phyloP scores from a whole-genome alignment of 2,797 vertebrate species.

The Phataginus tricuspis region DNA sequence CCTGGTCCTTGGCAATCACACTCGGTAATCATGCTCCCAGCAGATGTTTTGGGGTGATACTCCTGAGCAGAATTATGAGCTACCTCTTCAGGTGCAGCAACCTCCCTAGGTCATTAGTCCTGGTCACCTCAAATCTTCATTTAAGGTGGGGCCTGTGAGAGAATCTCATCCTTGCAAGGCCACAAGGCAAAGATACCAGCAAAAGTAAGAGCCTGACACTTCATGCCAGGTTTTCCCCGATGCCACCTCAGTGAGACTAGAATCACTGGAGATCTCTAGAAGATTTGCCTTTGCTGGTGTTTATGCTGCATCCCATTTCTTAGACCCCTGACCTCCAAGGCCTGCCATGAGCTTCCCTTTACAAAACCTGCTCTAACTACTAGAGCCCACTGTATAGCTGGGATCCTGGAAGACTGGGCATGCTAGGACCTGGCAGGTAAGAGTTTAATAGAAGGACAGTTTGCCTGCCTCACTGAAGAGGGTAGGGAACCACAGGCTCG shows the following conservation, averaged over 20 bases:
- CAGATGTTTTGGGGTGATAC: slow-evolving; percentile 46
- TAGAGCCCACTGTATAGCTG: not conserved
- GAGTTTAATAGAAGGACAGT: not conserved
- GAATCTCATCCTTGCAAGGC: not conserved
- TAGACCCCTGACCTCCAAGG: not conserved
- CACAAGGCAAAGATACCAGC: not conserved
- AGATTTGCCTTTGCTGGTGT: not conserved
- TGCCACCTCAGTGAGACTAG: not conserved
- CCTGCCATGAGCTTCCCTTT: not conserved
- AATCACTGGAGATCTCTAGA: not conserved
- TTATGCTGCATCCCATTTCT: not conserved
- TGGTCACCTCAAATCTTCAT: not conserved
- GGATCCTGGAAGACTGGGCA: not conserved
- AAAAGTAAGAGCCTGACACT: not conserved
- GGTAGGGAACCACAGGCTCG: not conserved
- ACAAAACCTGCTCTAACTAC: not conserved
- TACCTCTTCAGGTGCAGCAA: not conserved
- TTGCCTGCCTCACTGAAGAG: too few species aligned
- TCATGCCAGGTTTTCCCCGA: not conserved
- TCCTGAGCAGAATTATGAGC: not conserved
- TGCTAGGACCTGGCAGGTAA: not conserved
- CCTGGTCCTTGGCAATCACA: slow-evolving; percentile 62
- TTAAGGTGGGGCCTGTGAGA: not conserved
- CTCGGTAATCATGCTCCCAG: slow-evolving; percentile 67
- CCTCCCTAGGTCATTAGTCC: not conserved